phyloP scores from a whole-genome alignment of 2,113 vertebrate genomes.

The Brachyistius frenatus region DNA sequence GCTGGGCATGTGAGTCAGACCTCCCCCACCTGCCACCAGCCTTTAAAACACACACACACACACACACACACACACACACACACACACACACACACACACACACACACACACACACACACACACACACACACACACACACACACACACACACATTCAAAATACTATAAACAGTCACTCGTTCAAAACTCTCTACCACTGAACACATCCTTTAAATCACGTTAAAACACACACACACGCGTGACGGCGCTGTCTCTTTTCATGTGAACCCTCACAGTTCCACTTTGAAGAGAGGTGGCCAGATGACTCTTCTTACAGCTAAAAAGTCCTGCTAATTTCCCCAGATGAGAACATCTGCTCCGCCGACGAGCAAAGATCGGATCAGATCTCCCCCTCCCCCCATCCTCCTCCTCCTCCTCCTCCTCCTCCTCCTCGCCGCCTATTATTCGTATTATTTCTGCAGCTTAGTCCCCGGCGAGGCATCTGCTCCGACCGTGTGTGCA shows the following conservation, averaged over 20 bases:
- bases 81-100: slow-evolving; percentile 16
- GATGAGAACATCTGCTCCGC: slow-evolving; percentile 73
- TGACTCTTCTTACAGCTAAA: slow-evolving; percentile 67
- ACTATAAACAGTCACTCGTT: not conserved
- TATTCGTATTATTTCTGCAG: slow-evolving; percentile 77
- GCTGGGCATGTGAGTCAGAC: slow-evolving; percentile 64
- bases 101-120: slow-evolving; percentile 13
- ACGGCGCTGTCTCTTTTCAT: slow-evolving; percentile 13
- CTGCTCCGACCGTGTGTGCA: slow-evolving; percentile 55
- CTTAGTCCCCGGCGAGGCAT: slow-evolving; percentile 66
- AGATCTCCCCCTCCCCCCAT: slow-evolving; percentile 53
- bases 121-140: slow-evolving; percentile 16
- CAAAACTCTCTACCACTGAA: not conserved
- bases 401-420: slow-evolving; percentile 17
- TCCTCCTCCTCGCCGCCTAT: slow-evolving; percentile 57
- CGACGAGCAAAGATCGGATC: slow-evolving; percentile 62
- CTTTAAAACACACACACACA: not conserved
- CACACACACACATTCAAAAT: not conserved
- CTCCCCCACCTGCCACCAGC: slow-evolving; percentile 45
- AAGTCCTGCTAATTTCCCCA: slow-evolving; percentile 77
- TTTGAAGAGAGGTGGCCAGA: slow-evolving; percentile 59
- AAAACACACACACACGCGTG: slow-evolving; percentile 11
- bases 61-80: slow-evolving; percentile 12
- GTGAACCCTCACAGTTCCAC: slow-evolving; percentile 49
- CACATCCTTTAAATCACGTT: slow-evolving; percentile 16